phyloP scores from a whole-genome alignment of 1,140 invertebrate species.

The Drosophila ercepeae region DNA sequence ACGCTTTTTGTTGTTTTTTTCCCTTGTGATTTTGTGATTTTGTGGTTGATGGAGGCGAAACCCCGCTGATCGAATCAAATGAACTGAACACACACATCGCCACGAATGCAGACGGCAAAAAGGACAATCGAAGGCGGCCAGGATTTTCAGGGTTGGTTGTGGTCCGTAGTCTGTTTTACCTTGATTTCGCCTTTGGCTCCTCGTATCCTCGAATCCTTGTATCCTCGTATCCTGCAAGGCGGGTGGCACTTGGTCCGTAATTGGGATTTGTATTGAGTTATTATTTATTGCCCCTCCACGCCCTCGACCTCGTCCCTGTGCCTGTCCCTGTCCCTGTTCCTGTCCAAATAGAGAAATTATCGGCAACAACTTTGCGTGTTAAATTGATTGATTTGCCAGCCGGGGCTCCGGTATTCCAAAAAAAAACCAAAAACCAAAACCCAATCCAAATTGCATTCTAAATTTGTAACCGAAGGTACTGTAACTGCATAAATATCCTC shows the following conservation, averaged over 20 bases:
- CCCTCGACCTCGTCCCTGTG: neutral
- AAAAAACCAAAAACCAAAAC: too few species aligned
- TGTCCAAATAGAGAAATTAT: constrained; percentile 82
- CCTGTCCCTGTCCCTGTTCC: neutral
- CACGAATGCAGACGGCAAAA: constrained; percentile 55
- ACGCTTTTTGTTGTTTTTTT: constrained; percentile 6
- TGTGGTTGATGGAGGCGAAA: constrained; percentile 74
- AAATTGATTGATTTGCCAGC: constrained; percentile 77
- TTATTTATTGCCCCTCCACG: constrained; percentile 71
- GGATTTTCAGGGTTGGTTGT: constrained; percentile 57
- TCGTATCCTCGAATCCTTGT: constrained; percentile 3
- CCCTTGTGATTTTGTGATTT: constrained; percentile 5
- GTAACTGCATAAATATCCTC: neutral
- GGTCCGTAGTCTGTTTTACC: constrained; percentile 39
- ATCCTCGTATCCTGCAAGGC: constrained; percentile 48
- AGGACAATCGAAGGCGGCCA: constrained; percentile 68
- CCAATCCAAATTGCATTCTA: constrained; percentile 47
- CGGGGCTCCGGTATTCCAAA: too few species aligned
- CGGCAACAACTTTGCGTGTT: constrained; percentile 74
- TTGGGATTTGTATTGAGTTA: constrained; percentile 83
- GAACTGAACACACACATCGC: constrained; percentile 63
- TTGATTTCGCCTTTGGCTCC: constrained; percentile 17
- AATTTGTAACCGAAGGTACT: constrained; percentile 32
- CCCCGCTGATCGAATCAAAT: constrained; percentile 83
- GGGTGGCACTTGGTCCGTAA: constrained; percentile 78